A percentile compares a stretch with the other conserved stretches of the same genome.
Conservation (phyloP, 2,797 vertebrate species). For the Mus spretus region DNA sequence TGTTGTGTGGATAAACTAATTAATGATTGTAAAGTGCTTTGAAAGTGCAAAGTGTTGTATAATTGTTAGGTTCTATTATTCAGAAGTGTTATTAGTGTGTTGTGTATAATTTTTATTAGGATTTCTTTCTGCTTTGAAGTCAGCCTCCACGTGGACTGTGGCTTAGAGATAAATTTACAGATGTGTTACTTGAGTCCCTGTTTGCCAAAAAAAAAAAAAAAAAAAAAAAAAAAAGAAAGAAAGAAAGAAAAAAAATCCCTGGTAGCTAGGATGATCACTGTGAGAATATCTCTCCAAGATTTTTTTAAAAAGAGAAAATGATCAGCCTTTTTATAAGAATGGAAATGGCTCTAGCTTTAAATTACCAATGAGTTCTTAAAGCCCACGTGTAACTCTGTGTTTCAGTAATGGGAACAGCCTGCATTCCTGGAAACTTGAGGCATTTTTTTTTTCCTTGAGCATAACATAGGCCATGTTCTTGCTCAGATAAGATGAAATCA, state of each 20-base stretch:
- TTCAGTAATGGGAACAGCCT: conserved; percentile 69
- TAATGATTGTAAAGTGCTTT: conserved; percentile 87
- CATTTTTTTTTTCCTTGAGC: conserved; percentile 74
- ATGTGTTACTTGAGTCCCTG: conserved; percentile 49
- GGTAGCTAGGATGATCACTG: conserved; percentile 73
- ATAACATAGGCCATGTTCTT: conserved; percentile 66
- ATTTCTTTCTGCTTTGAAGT: conserved; percentile 82
- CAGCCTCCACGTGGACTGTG: conserved; percentile 75
- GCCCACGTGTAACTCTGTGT: conserved; percentile 14
- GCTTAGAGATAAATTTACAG: conserved; percentile 71
- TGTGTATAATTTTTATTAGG: conserved; percentile 81
- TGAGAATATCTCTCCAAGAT: conserved; percentile 68
- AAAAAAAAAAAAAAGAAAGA: too few species aligned
- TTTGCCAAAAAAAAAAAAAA: conserved; percentile 11
- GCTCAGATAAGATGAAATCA: conserved; percentile 79
- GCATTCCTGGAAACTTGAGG: conserved; percentile 70
- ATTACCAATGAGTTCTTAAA: conserved; percentile 77
- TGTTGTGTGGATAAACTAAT: conserved; percentile 86
- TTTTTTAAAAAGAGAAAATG: conserved; percentile 71
- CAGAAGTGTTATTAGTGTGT: conserved; percentile 81
- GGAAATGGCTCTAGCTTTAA: conserved; percentile 75
- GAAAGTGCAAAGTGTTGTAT: conserved; percentile 82
- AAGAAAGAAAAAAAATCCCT: conserved; percentile 63
- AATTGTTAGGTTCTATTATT: conserved; percentile 83
- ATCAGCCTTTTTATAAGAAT: conserved; percentile 67